phyloP scores from a whole-genome alignment of 2,888 invertebrate species.

The Leptura quadrifasciata region DNA sequence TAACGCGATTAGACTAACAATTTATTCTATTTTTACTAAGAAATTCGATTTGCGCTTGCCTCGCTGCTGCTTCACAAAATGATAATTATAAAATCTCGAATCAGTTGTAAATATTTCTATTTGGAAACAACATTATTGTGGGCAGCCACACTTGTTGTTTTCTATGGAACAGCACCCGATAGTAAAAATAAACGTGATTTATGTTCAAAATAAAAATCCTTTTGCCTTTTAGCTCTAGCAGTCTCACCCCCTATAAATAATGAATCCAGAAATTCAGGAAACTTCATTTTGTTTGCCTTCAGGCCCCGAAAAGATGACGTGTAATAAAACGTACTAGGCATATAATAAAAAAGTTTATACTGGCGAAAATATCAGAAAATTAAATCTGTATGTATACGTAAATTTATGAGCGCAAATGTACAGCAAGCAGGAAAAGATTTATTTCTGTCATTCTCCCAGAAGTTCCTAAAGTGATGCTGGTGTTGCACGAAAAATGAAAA shows the following conservation, averaged over 20 bases:
- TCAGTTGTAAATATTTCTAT: not conserved
- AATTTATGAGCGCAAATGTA: not conserved
- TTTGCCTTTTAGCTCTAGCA: slow-evolving; percentile 1
- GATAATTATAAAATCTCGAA: not conserved
- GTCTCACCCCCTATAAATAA: not conserved
- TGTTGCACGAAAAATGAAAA: not conserved
- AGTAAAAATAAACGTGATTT: slow-evolving; percentile 3
- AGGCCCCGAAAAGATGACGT: not conserved
- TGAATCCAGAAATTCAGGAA: not conserved
- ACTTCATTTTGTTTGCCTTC: not conserved
- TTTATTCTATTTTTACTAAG: too few relatives aligned
- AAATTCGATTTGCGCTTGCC: too few relatives aligned
- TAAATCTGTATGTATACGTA: slow-evolving; percentile 3
- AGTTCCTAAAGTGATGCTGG: not conserved
- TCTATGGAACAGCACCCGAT: not conserved
- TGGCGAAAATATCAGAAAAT: slow-evolving; percentile 8
- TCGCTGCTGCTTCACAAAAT: not conserved
- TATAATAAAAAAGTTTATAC: slow-evolving; percentile 9
- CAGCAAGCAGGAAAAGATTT: not conserved
- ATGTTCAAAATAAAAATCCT: slow-evolving; percentile 1
- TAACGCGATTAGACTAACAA: too few relatives aligned
- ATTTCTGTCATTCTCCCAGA: not conserved
- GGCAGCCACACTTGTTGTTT: not conserved
- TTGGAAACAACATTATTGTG: not conserved
- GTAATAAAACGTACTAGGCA: slow-evolving; percentile 9